A percentile compares a stretch with the other conserved stretches of the same genome.
Evolutionary conservation across 2,797 vertebrate genomes (phyloP).

Genomic region (Rhodeus uyekii): DNA sequence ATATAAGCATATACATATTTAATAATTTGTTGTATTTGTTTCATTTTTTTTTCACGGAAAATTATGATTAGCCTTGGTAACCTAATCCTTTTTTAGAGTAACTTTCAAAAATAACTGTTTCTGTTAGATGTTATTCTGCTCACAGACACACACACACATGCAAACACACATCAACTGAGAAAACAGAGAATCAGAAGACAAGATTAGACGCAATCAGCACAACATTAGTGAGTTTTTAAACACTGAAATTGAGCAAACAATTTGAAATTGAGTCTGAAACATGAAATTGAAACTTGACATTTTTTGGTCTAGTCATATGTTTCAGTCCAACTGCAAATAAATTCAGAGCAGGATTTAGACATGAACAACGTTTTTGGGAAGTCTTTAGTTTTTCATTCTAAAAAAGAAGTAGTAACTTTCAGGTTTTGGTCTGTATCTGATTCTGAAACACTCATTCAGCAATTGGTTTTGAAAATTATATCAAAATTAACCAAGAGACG

Average conservation of each 20-base stretch:
- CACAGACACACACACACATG: constrained; percentile 33
- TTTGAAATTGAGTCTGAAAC: constrained; percentile 6
- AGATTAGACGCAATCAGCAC: constrained; percentile 31
- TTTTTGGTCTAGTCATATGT: neutral
- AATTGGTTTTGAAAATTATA: too few species aligned
- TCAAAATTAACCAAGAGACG: neutral
- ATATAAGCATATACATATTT: neutral
- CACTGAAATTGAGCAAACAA: neutral
- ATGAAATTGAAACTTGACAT: too few species aligned
- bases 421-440: neutral
- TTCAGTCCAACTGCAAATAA: neutral
- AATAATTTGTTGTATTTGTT: neutral
- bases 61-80: constrained; percentile 53
- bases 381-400: neutral
- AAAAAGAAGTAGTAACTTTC: neutral
- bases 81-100: constrained; percentile 42
- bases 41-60: neutral
- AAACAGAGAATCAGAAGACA: constrained; percentile 45
- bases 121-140: constrained; percentile 26
- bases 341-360: neutral
- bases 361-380: neutral
- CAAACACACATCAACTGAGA: constrained; percentile 40
- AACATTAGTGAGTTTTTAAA: constrained; percentile 2
- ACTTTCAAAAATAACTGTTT: constrained; percentile 41
- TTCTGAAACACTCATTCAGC: neutral